These are phyloP conservation scores for Sitta carolinensis DNA, from an alignment of 2,797 vertebrate genomes.

Conservation along the genomic window DNA sequence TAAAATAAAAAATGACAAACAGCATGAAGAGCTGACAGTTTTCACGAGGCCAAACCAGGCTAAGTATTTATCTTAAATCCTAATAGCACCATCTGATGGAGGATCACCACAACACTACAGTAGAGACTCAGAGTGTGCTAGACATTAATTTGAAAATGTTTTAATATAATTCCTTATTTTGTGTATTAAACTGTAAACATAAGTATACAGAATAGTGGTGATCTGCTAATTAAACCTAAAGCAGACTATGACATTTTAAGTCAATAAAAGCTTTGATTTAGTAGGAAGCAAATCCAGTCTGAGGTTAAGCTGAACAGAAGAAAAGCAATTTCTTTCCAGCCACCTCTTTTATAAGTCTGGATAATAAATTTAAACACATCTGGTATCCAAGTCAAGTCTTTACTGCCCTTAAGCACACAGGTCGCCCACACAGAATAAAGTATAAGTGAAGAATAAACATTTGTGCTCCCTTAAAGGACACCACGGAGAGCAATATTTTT, in stretches of 20 bases:
- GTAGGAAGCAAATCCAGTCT: not conserved
- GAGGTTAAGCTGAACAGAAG: not conserved
- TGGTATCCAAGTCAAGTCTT: not conserved
- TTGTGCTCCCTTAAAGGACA: not conserved
- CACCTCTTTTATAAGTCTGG: not conserved
- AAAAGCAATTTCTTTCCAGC: not conserved
- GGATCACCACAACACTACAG: not conserved
- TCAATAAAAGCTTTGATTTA: not conserved
- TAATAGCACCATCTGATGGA: conserved; percentile 65
- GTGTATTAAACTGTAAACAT: not conserved
- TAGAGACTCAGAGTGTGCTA: not conserved
- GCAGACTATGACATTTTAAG: not conserved
- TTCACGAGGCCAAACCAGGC: not conserved
- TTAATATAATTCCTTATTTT: not conserved
- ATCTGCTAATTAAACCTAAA: not conserved
- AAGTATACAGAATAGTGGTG: not conserved
- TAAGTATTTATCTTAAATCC: conserved; percentile 28
- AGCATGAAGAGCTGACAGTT: not conserved
- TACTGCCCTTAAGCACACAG: not conserved
- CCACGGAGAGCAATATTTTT: not conserved
- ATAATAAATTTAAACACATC: not conserved
- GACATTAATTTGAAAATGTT: not conserved
- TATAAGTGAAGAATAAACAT: not conserved
- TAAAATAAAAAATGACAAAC: not conserved
- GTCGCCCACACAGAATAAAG: not conserved